Percentiles rank a stretch among this genome's conserved stretches.
These are phyloP conservation scores for Cyprinella venusta DNA, from an alignment of 2,797 vertebrate genomes.

Conservation along the genomic window DNA sequence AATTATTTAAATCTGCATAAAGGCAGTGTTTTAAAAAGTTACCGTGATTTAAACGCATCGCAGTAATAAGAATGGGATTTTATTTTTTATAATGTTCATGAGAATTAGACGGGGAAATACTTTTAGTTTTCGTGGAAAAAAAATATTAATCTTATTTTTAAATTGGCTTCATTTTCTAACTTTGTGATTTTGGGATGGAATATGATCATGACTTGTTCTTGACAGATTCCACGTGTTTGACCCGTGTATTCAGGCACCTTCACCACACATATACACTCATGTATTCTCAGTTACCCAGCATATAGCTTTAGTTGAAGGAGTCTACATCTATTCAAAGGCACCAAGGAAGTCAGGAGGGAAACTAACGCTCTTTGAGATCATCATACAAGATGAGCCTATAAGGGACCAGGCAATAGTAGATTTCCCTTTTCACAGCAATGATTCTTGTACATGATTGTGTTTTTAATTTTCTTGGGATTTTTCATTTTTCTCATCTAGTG, in stretches of 20 bases:
- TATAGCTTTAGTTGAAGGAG: slow-evolving; percentile 43
- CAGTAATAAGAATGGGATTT: not conserved
- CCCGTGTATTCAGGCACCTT: slow-evolving; percentile 30
- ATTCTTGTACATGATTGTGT: slow-evolving; percentile 60
- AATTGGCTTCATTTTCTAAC: not conserved
- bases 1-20: not conserved
- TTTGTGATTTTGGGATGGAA: slow-evolving; percentile 6
- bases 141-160: not conserved
- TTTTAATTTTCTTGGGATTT: slow-evolving; percentile 60
- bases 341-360: slow-evolving; percentile 21
- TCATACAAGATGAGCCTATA: slow-evolving; percentile 58
- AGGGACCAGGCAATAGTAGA: slow-evolving; percentile 73
- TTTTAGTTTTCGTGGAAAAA: not conserved
- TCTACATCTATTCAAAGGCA: slow-evolving; percentile 15
- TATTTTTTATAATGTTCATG: too few relatives aligned
- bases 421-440: slow-evolving; percentile 50
- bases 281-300: slow-evolving; percentile 27
- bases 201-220: not conserved
- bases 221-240: not conserved
- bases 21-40: not conserved
- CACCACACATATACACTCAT: slow-evolving; percentile 4
- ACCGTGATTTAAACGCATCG: not conserved
- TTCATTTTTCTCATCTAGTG: slow-evolving; percentile 46
- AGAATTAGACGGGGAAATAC: not conserved
- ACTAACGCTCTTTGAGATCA: slow-evolving; percentile 50